Percentiles rank a stretch among this genome's conserved stretches.
Conservation (phyloP, 2,797 vertebrate genomes). For the Molossus alvarezi region DNA sequence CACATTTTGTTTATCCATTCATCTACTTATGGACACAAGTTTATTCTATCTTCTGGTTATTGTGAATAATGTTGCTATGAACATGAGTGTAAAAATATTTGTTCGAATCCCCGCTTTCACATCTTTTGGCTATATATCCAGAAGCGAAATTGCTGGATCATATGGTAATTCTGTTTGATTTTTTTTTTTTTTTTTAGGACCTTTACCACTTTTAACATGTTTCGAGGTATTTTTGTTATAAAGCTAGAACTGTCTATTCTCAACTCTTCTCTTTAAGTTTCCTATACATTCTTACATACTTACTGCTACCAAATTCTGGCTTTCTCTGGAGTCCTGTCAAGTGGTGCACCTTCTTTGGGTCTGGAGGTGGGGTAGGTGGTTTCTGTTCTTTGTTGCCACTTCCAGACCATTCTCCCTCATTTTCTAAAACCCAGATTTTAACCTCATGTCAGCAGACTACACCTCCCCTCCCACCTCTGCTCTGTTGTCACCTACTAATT, state of each 20-base stretch:
- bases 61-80: background rate
- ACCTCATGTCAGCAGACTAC: background rate
- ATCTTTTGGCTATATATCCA: background rate
- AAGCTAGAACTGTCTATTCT: conserved; percentile 18
- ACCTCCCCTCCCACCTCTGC: background rate
- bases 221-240: conserved; percentile 31
- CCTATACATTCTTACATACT: background rate
- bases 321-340: background rate
- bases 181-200: background rate
- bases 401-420: background rate
- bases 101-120: background rate
- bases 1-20: conserved; percentile 18
- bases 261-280: background rate
- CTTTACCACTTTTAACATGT: background rate
- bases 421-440: conserved; percentile 38
- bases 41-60: background rate
- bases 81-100: background rate
- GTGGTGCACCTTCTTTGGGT: background rate
- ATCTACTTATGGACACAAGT: background rate
- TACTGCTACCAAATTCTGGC: background rate
- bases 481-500: background rate
- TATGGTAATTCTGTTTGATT: background rate
- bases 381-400: background rate
- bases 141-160: conserved; percentile 41
- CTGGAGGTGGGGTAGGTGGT: background rate